These are phyloP conservation scores for Leptogaster cylindrica DNA, from an alignment of 2,888 invertebrate species.

Conservation along the genomic window DNA sequence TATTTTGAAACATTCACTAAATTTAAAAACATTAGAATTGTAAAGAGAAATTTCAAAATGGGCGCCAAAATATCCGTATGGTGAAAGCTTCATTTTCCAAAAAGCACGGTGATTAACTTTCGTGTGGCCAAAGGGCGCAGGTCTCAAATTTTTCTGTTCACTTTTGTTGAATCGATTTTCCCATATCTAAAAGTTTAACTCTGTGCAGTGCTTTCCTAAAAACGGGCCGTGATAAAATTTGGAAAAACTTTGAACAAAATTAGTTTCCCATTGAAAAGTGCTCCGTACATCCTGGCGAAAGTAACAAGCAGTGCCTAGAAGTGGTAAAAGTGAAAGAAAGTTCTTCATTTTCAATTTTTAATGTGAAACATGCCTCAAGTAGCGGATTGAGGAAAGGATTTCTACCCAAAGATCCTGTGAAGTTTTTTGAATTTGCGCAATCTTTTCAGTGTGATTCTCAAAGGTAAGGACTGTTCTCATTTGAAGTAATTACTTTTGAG, in stretches of 20 bases:
- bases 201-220: slow-evolving; percentile 27
- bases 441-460: neutral
- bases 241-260: slow-evolving; percentile 6
- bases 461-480: slow-evolving; percentile 29
- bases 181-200: slow-evolving; percentile 27
- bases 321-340: slow-evolving; percentile 16
- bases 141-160: slow-evolving; percentile 38
- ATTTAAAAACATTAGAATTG: too few species aligned
- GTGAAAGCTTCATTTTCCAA: slow-evolving; percentile 15
- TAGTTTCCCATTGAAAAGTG: slow-evolving; percentile 4
- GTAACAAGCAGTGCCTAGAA: neutral
- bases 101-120: slow-evolving; percentile 5
- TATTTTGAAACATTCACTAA: too few species aligned
- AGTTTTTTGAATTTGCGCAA: slow-evolving; percentile 1
- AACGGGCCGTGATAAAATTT: slow-evolving; percentile 10
- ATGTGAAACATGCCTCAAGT: slow-evolving; percentile 19
- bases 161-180: slow-evolving; percentile 45
- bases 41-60: too few species aligned
- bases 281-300: neutral
- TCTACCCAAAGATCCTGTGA: slow-evolving; percentile 27
- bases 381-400: slow-evolving; percentile 30
- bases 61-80: too few species aligned
- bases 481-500: neutral
- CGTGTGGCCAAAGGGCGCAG: slow-evolving; percentile 39
- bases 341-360: slow-evolving; percentile 1